Evolutionary conservation across 2,797 vertebrate species (phyloP), one percentile per base, ranked within the genome.

Genomic region (Cyprinodon diabolis): DNA sequence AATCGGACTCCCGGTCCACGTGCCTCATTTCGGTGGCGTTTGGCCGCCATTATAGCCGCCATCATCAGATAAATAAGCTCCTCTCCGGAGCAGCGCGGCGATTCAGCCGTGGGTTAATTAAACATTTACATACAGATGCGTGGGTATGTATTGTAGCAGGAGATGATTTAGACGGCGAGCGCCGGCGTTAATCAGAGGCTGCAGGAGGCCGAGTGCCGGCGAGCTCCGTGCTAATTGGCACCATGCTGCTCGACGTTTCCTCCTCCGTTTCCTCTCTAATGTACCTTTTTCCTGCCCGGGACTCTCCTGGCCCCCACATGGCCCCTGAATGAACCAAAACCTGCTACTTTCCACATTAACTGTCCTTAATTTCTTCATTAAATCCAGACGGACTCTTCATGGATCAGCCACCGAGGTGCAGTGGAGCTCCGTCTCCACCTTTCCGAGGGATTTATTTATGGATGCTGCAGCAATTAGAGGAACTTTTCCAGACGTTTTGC

Each of bases 121-220:
- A 98, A 97, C 97, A 97, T 96, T 97, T 98, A 97, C 97, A 97
- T 97, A 97, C 91, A 97, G 96, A 96, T 95, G 95, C 94, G 79
- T 93, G 84, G 94, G 93, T 91, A 96, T 95, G 92, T 94, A 93
- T 96, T 91, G 96, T 94, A 90, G 91, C 83, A 69, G 86, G 76
- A 80, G 79, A 93, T 97, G 96, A 94, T 95, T 95, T 94, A 95
- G 91, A 89, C 89, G 90, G 93, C 92, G 93, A 93, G 96, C 95
- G 92, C 91, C 94, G 95, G 88, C 95, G 97, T 98, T 97, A 97
- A 97, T 97, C 96, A 96, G 95, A 90, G 92, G 93, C 96, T 89
- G 81, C 95, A 76, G 96, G 95, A 87, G 95, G 95, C 93, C 95
- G 89, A 92, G 82, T 96, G 94, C 96, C 96, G 95, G 96, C 94